Evolutionary conservation across 37 sponge, comb jelly and placozoan species (phyloP).

Genomic region (Oopsacas minuta): DNA sequence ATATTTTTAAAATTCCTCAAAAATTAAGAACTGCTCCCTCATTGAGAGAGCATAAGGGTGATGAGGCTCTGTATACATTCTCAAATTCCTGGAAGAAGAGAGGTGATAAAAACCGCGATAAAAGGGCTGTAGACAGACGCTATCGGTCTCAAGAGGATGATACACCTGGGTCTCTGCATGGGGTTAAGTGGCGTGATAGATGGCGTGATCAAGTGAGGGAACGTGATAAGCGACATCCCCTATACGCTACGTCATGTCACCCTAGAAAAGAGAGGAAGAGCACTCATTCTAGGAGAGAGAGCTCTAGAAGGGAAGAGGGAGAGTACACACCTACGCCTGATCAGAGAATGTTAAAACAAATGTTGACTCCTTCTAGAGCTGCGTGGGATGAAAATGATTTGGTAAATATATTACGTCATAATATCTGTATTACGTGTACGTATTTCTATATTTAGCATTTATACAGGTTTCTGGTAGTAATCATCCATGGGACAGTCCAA

Average conservation of each 20-base stretch:
- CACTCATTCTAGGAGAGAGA: neutral
- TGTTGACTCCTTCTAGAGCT: constrained; percentile 60
- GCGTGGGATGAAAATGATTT: constrained; percentile 56
- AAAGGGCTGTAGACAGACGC: constrained; percentile 17
- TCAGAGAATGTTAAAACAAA: constrained; percentile 16
- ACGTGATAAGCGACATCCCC: constrained; percentile 31
- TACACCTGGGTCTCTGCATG: neutral
- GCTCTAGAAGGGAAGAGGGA: neutral
- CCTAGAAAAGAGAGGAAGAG: neutral
- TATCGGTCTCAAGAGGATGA: constrained; percentile 10
- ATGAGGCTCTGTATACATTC: neutral
- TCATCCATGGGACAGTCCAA: neutral
- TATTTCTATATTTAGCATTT: neutral
- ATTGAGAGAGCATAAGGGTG: constrained; percentile 14
- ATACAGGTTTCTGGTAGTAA: neutral
- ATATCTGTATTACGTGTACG: neutral
- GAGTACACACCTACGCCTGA: neutral
- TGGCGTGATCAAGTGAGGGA: constrained; percentile 23
- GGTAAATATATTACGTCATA: neutral
- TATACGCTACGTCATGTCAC: constrained; percentile 35
- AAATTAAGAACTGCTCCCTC: neutral
- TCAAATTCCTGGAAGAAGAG: neutral
- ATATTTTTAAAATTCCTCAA: neutral
- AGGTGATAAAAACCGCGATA: neutral
- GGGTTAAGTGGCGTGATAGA: neutral